Evolutionary conservation across 2,888 invertebrate species (phyloP), one percentile per base, ranked within the genome.

Genomic region (Pinctada fucata): DNA sequence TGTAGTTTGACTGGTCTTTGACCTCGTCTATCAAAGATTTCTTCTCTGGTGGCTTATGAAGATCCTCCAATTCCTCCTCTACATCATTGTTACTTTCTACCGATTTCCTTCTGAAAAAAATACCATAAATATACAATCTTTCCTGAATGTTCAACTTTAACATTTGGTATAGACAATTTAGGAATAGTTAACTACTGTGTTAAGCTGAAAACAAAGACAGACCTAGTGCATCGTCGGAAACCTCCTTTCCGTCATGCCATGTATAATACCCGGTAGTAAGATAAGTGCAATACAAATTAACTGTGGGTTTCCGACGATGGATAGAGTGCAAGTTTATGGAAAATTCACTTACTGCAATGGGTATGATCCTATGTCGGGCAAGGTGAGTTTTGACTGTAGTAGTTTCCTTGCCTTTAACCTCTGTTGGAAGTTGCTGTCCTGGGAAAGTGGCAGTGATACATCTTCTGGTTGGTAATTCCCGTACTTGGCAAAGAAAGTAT

Each of bases 1-100:
- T 85, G 75, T 82, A 84, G 48, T 82, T 79, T 6, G 81, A 82
- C 52, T 76, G 81, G 8, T 81, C 75, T 65, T 84, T 82, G n/a
- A 80, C 82, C n/a, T 85, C 83, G 3, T 84, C 82, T 0, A 83
- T 47, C 8, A 82, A 74, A 4, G 82, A 80, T 6, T 71, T 47
- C 51, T 79, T 80, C 31, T 69, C 45, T 8, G 48, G 70, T 49
- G 58, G 31, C 0, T 58, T 31, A 2, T 63, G 49, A 4, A 3
- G 2, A 48, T 58, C 2, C 2, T 50, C 31, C 5, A 65, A 13
- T 10, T 8, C 5, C 58, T 45, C n/a, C 49, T 48, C 16, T 10
- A 13, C 8, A 45, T 68, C 50, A 51, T 68, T 45, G 6, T 6
- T 52, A 31, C 31, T 31, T 31, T 31, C 31, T 31, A 31, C 31